Base-by-base conservation (phyloP, 2,113 vertebrate genomes). In the Osmerus eperlanus region DNA sequence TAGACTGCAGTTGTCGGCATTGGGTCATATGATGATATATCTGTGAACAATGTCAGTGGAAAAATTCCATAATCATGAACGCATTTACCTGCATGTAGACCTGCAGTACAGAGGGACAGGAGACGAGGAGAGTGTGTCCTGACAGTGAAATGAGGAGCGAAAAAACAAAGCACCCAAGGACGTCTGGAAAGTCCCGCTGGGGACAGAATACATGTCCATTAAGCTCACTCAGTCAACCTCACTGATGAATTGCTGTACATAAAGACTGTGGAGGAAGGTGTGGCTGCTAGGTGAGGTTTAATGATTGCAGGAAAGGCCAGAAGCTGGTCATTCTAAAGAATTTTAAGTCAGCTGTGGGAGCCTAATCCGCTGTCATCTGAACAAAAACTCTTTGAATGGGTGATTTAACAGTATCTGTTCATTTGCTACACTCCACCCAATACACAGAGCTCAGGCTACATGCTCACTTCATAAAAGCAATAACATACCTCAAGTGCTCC, bases 21-120 rank as follows among this genome's bases (percentile, higher is more conserved):
- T 70, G 74, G 83, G 81, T 81, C 83, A 79, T 76, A 86, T 19
- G 73, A 83, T 89, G 87, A 90, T 90, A 78, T 84, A 88, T 87
- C 41, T 55, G 80, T 84, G 82, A 83, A 81, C 75, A 71, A 64
- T 80, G 64, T 51, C 28, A 71, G 67, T 80, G 86, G 88, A 85
- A 84, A 88, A 77, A 79, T 86, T 83, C 83, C 78, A 70, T 53
- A 13, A 73, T 78, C 54, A 64, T 75, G 66, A 84, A 79, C 72
- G 70, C 78, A 79, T 66, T 63, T 79, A 70, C 67, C 70, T 80
- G 68, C 75, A 75, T 70, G 55, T 18, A n/a, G 55, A 56, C 5
- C 15, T 16, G 15, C 55, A 19, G 55, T 8, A 7, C 55, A 61
- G n/a, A 19, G 56, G 56, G 2, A 70, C 56, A 5, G 14, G n/a